Conservation (phyloP, 2,888 invertebrate species). For the Mythimna pallens region DNA sequence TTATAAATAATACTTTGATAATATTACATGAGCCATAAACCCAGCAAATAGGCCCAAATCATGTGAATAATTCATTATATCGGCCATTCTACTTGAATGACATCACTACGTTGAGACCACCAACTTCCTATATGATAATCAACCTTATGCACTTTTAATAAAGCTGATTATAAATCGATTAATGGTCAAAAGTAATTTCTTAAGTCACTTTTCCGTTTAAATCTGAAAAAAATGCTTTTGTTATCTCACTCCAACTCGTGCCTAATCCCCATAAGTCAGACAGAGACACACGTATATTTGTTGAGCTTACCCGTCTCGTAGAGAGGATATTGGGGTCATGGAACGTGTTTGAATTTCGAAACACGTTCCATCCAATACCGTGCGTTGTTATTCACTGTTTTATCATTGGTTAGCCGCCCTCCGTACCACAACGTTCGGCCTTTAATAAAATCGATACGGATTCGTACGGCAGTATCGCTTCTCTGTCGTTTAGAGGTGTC, state of each 20-base stretch:
- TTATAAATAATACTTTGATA: slow-evolving; percentile 54
- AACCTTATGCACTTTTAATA: slow-evolving; percentile 52
- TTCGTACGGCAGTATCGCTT: slow-evolving; percentile 62
- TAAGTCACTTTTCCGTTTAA: slow-evolving; percentile 72
- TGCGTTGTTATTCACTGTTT: slow-evolving; percentile 79
- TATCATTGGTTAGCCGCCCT: slow-evolving; percentile 83
- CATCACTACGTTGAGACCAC: slow-evolving; percentile 63
- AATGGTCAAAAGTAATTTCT: slow-evolving; percentile 76
- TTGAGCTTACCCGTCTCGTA: slow-evolving; percentile 70
- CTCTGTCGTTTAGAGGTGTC: slow-evolving; percentile 69
- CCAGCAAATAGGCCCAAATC: slow-evolving; percentile 73
- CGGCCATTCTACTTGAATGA: slow-evolving; percentile 77
- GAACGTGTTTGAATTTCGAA: slow-evolving; percentile 90
- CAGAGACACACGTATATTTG: slow-evolving; percentile 75
- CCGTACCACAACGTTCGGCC: slow-evolving; percentile 75
- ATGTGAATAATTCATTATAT: slow-evolving; percentile 73
- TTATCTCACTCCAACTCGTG: slow-evolving; percentile 75
- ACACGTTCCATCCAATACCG: slow-evolving; percentile 87
- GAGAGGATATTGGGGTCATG: slow-evolving; percentile 86
- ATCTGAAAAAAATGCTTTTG: slow-evolving; percentile 70
- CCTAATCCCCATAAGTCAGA: slow-evolving; percentile 70
- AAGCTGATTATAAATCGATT: slow-evolving; percentile 67
- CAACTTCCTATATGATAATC: slow-evolving; percentile 52
- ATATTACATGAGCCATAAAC: slow-evolving; percentile 49
- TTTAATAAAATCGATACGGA: slow-evolving; percentile 81